A percentile compares a stretch with the other conserved stretches of the same genome.
Conservation (phyloP, 2,888 invertebrate species). For the Drosophila mettleri region DNA sequence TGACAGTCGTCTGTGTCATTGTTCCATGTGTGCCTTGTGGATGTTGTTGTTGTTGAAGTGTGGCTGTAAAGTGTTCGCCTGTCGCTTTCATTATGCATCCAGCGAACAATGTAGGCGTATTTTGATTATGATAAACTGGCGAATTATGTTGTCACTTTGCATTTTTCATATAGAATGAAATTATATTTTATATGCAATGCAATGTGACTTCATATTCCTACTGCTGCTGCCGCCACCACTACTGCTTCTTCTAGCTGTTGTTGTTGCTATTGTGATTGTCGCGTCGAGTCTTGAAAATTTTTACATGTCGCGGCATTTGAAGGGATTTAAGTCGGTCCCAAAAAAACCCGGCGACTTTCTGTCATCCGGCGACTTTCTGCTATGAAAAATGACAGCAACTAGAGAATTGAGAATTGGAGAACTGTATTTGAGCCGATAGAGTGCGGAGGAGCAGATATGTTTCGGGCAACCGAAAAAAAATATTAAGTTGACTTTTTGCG, state of each 20-base stretch:
- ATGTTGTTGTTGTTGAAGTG: constrained; percentile 54
- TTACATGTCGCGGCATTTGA: constrained; percentile 77
- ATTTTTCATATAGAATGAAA: constrained; percentile 82
- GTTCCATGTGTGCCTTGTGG: constrained; percentile 61
- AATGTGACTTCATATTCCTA: constrained; percentile 30
- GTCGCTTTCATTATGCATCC: constrained; percentile 75
- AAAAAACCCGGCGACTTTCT: constrained; percentile 50
- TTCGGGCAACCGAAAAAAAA: constrained; percentile 7
- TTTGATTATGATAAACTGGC: constrained; percentile 84
- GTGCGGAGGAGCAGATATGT: neutral
- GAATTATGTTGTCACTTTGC: constrained; percentile 83
- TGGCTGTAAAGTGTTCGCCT: constrained; percentile 75
- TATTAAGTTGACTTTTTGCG: constrained; percentile 28
- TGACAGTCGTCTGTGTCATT: constrained; percentile 81
- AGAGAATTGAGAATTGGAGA: constrained; percentile 38
- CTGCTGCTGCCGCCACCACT: constrained; percentile 8
- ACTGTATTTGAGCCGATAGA: constrained; percentile 55
- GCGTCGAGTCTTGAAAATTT: constrained; percentile 67
- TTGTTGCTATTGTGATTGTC: constrained; percentile 53
- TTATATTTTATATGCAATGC: constrained; percentile 79
- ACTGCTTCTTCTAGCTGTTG: constrained; percentile 20
- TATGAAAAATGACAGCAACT: constrained; percentile 68
- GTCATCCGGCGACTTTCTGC: constrained; percentile 62
- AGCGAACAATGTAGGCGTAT: constrained; percentile 76
- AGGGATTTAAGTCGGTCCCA: constrained; percentile 74